phyloP scores from a whole-genome alignment of 2,797 vertebrate species.

The Bryconaethiops microstoma region DNA sequence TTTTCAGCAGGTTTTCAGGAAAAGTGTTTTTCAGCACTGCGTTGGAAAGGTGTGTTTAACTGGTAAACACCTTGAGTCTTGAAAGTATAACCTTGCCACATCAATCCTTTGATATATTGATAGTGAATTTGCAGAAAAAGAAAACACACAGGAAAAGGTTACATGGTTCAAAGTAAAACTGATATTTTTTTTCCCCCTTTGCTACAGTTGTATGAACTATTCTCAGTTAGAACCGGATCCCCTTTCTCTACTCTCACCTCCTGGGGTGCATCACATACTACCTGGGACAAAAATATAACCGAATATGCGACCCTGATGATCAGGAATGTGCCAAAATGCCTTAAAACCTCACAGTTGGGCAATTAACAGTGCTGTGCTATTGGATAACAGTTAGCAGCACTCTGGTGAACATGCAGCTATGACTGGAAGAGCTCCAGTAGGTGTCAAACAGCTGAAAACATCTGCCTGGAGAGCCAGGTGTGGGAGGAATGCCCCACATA shows the following conservation, averaged over 20 bases:
- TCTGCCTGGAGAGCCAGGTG: neutral
- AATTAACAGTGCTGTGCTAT: neutral
- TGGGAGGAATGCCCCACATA: neutral
- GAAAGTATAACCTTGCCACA: constrained; percentile 46
- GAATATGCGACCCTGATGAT: neutral
- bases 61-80: constrained; percentile 40
- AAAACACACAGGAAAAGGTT: neutral
- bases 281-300: neutral
- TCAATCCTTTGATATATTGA: constrained; percentile 48
- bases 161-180: constrained; percentile 21
- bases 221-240: neutral
- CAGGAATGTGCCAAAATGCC: neutral
- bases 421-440: neutral
- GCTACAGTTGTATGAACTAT: neutral
- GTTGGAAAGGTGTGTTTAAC: constrained; percentile 24
- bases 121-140: constrained; percentile 7
- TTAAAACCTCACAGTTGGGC: neutral
- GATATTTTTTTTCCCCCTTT: neutral
- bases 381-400: neutral
- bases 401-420: neutral
- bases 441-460: constrained; percentile 9
- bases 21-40: constrained; percentile 29
- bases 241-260: neutral
- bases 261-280: neutral
- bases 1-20: constrained; percentile 46